phyloP scores from a whole-genome alignment of 2,113 vertebrate genomes.

The Nibea coibor region DNA sequence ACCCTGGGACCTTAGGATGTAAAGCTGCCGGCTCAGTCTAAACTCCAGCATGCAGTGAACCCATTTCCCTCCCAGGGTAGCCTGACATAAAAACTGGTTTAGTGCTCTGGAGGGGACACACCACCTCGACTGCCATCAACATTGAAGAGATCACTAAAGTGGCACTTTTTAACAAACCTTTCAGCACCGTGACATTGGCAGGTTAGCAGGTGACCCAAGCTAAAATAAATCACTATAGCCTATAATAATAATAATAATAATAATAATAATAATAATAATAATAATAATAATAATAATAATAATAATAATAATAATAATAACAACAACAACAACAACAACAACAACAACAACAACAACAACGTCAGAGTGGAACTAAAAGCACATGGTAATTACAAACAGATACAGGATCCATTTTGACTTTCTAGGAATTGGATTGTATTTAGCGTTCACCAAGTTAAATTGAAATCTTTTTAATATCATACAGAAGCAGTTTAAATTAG shows the following conservation, averaged over 20 bases:
- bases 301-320: too few relatives aligned
- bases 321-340: too few relatives aligned
- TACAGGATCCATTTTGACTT: neutral
- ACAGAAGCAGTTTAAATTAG: neutral
- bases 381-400: neutral
- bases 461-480: neutral
- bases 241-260: neutral
- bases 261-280: too few relatives aligned
- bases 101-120: conserved; percentile 29
- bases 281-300: neutral
- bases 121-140: conserved; percentile 10
- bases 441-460: neutral
- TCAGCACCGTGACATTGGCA: conserved; percentile 35
- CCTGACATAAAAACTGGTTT: conserved; percentile 38
- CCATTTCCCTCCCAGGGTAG: conserved; percentile 23
- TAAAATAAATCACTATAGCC: conserved; percentile 23
- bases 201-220: conserved; percentile 42
- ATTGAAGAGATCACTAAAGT: conserved; percentile 32
- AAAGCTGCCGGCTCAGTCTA: conserved; percentile 66
- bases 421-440: neutral
- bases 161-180: conserved; percentile 41
- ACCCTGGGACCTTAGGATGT: conserved; percentile 72
- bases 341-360: too few relatives aligned
- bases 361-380: neutral
- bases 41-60: conserved; percentile 52